Evolutionary conservation across 2,797 vertebrate species (phyloP), one percentile per base, ranked within the genome.

Genomic region (Anguilla anguilla): DNA sequence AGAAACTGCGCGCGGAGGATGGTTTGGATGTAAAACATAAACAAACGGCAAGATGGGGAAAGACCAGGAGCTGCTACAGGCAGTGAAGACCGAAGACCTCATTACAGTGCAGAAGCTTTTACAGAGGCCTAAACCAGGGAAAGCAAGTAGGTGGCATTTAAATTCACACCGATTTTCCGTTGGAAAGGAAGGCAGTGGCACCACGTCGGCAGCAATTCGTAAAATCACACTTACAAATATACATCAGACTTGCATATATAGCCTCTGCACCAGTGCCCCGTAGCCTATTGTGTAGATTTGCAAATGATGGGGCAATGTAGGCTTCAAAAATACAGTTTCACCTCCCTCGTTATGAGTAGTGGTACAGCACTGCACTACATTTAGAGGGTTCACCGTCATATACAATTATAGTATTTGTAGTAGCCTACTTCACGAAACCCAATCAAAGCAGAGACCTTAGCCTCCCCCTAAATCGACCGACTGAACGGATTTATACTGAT

Each of bases 21-120:
- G 96, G 94, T 96, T 93, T 93, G 93, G 95, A 94, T 95, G 93
- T 96, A 94, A 94, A 91, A 90, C 64, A 87, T 53, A 92, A 22
- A 83, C 43, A 35, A 57, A 88, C 64, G 87, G 90, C 92, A 97
- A 95, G 95, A 99, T 99, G 98, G 98, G 98, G 95, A 99, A 99
- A 96, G 98, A 99, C 95, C 98, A 99, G 96, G 98, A 99, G 95
- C 96, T 99, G 95, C 97, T 99, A 94, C 98, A 99, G 96, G 98
- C 98, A 93, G 98, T 99, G 93, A 99, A 99, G 95, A 98, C 97
- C 95, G 98, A 99, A 96, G 98, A 99, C 96, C 94, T 99, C 93
- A 96, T 97, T 93, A 96, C 97, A 92, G 98, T 98, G 92, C 98
- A 99, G 96, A 97, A 98, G 96, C 97, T 99, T 95, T 97, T 99